Base-by-base conservation (phyloP, 2,113 vertebrate genomes). In the Felis catus region DNA sequence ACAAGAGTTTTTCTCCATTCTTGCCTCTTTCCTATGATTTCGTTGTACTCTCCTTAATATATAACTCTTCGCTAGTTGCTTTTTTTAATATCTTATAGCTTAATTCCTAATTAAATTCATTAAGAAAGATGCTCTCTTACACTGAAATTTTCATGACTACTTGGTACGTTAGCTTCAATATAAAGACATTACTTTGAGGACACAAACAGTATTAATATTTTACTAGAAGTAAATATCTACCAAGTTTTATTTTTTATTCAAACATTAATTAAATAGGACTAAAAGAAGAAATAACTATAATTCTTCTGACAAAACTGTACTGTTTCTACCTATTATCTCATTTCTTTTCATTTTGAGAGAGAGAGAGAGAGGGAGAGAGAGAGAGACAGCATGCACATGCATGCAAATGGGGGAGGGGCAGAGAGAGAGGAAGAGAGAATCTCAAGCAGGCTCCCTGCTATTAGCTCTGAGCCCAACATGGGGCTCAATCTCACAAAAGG, bases 251-350 rank as follows among this genome's bases (percentile, higher is more conserved):
- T 61, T 80, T 89, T 58, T 65, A 84, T 73, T 51, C 53, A 92
- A 82, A 76, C 21, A 90, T 48, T 89, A 84, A 94, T 27, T 79
- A 10, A 86, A 74, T 33, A 51, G 2, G 3, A 94, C 58, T 92
- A 94, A 95, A 95, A 73, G 41, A 87, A 83, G 41, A 93, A 94
- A 58, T 74, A 63, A 74, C 65, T 91, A 68, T 4, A 96, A 53
- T 31, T 71, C 19, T 45, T 73, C 55, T 92, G 5, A 88, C 23
- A 88, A 84, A 96, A 71, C 15, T 33, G 21, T 58, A 92, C 13
- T 80, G 21, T 41, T 31, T 63, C 73, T 95, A 91, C 33, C 33
- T 85, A 85, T 39, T 83, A 85, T 5, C 14, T 74, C 36, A 82
- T 84, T 89, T 82, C 39, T 94, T 16, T 70, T 71, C 65, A 61